Evolutionary conservation across 2,113 vertebrate genomes (phyloP).

Genomic region (Mola mola): DNA sequence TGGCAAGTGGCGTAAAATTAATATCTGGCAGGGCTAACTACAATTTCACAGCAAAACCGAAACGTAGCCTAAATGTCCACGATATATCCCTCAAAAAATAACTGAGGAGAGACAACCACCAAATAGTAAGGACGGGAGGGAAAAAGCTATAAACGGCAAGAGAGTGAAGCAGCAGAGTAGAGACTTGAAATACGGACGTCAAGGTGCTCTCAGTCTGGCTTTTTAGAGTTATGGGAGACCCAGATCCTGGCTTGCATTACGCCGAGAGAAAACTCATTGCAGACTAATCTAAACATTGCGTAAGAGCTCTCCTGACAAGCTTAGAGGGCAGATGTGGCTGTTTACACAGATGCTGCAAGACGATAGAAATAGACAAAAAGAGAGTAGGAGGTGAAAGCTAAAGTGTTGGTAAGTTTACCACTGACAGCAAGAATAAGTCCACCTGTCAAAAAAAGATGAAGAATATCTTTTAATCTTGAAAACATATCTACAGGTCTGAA

Average conservation of each 20-base stretch:
- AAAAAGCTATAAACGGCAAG: constrained; percentile 40
- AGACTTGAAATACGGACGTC: constrained; percentile 56
- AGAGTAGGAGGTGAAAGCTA: constrained; percentile 20
- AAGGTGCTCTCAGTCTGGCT: constrained; percentile 61
- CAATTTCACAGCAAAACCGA: constrained; percentile 63
- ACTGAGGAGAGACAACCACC: constrained; percentile 25
- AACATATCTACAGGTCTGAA: neutral
- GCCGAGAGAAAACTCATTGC: constrained; percentile 53
- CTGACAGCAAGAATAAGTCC: neutral
- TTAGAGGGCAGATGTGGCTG: constrained; percentile 65
- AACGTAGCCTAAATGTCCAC: constrained; percentile 36
- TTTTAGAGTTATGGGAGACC: constrained; percentile 64
- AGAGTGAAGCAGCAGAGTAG: constrained; percentile 37
- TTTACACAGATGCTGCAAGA: constrained; percentile 70
- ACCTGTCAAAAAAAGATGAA: neutral
- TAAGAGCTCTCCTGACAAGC: constrained; percentile 67
- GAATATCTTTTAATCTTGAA: neutral
- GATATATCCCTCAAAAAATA: constrained; percentile 39
- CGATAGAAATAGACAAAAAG: constrained; percentile 32
- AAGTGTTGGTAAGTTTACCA: neutral
- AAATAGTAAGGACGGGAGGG: constrained; percentile 9
- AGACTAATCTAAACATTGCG: constrained; percentile 71
- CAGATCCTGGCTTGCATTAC: constrained; percentile 53
- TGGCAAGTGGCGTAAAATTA: constrained; percentile 68
- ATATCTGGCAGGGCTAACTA: constrained; percentile 64